Evolutionary conservation across 2,888 invertebrate genomes (phyloP).

Genomic region (Sphecodes monilicornis): DNA sequence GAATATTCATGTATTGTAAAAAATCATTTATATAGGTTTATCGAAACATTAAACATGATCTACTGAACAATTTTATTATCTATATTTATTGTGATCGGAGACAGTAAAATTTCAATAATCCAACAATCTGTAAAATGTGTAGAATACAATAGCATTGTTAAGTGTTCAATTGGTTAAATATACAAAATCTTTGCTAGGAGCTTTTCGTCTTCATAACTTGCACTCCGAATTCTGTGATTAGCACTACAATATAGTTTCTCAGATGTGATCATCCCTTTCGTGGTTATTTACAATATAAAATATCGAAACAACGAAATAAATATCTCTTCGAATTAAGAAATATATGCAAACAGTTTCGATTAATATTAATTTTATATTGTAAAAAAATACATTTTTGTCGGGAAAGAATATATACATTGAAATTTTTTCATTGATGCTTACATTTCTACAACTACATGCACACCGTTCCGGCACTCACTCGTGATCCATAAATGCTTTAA

Average conservation of each 20-base stretch:
- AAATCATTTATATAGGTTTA: slow-evolving; percentile 33
- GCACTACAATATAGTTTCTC: not conserved
- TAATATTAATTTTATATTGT: not conserved
- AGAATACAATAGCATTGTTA: not conserved
- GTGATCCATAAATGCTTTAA: slow-evolving; percentile 14
- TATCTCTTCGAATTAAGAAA: not conserved
- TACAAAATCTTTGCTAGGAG: not conserved
- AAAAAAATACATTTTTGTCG: not conserved
- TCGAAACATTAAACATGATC: not conserved
- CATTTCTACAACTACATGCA: not conserved
- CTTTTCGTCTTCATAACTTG: not conserved
- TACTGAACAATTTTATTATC: not conserved
- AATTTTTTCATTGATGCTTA: not conserved
- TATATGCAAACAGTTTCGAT: not conserved
- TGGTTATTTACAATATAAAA: not conserved
- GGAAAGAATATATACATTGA: not conserved
- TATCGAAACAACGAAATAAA: not conserved
- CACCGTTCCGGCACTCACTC: slow-evolving; percentile 13
- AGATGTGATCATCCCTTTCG: not conserved
- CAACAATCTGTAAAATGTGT: not conserved
- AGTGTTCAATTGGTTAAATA: not conserved
- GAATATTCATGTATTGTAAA: slow-evolving; percentile 53
- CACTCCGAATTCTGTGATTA: not conserved
- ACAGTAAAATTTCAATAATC: not conserved
- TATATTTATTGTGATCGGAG: not conserved